phyloP scores from a whole-genome alignment of 92 coral and sea anemone genomes.

The Zoanthus solanderi region DNA sequence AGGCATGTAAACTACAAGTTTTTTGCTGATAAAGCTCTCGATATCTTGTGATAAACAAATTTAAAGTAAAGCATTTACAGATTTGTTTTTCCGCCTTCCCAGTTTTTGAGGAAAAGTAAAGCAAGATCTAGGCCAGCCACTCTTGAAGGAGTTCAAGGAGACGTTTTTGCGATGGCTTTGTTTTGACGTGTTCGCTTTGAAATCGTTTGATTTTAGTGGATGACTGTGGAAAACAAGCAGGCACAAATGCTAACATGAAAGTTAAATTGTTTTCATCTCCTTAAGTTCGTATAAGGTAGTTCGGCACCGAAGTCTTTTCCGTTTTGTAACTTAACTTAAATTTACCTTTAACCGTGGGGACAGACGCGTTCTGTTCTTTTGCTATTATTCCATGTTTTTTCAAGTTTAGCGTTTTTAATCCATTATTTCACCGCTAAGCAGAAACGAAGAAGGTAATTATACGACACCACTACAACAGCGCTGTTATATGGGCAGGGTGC shows the following conservation, averaged over 20 bases:
- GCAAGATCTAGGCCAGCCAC: neutral
- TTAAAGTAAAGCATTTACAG: slow-evolving; percentile 27
- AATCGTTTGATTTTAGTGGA: neutral
- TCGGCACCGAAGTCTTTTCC: neutral
- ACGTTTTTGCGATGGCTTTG: neutral
- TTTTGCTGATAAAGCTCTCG: slow-evolving; percentile 44
- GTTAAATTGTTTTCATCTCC: neutral
- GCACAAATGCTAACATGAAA: slow-evolving; percentile 10
- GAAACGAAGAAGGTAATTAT: slow-evolving; percentile 1
- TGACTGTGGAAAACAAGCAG: neutral
- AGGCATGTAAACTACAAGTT: slow-evolving; percentile 47
- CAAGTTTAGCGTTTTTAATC: neutral
- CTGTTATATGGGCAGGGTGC: slow-evolving; percentile 45
- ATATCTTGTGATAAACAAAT: slow-evolving; percentile 45
- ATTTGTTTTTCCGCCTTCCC: slow-evolving; percentile 4
- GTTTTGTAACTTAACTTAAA: slow-evolving; percentile 10
- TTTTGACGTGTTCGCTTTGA: neutral
- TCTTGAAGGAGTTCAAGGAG: neutral
- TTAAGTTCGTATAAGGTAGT: neutral
- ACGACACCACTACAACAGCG: neutral
- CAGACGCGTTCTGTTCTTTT: neutral
- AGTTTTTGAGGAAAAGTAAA: neutral
- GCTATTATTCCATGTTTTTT: neutral
- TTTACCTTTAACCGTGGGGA: slow-evolving; percentile 5
- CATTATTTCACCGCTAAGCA: slow-evolving; percentile 11